Evolutionary conservation across 2,113 vertebrate genomes (phyloP).

Genomic region (Sterrhoptilus dennistouni): DNA sequence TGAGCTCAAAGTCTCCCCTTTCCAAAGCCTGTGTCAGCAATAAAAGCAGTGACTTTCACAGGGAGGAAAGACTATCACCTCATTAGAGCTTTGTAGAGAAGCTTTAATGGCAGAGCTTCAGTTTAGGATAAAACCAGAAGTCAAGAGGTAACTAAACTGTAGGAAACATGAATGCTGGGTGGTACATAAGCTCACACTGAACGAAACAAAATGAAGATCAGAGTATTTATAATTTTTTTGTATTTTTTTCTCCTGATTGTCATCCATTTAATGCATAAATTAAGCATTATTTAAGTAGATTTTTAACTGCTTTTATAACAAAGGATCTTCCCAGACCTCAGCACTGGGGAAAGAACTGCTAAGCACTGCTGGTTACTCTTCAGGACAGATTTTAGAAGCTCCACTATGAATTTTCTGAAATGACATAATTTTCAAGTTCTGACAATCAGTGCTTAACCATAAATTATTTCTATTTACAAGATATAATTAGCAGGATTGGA

Average conservation of each 20-base stretch:
- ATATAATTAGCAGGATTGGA: conserved; percentile 33
- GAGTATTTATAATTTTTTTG: background rate
- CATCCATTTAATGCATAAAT: background rate
- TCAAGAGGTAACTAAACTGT: background rate
- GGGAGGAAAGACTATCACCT: background rate
- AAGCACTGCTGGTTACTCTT: background rate
- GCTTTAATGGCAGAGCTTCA: background rate
- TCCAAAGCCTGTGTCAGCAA: conserved; percentile 38
- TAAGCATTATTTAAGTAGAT: background rate
- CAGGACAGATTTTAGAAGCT: background rate
- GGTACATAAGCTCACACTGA: background rate
- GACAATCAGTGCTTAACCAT: conserved; percentile 5
- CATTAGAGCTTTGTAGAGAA: background rate
- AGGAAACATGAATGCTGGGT: background rate
- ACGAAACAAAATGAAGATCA: background rate
- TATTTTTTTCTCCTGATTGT: background rate
- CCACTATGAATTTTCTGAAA: background rate
- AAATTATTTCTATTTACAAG: conserved; percentile 22
- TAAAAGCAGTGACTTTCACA: conserved; percentile 50
- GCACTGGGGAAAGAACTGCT: background rate
- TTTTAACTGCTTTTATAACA: background rate
- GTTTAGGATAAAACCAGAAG: conserved; percentile 16
- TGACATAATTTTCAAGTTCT: conserved; percentile 2
- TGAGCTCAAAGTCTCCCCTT: background rate
- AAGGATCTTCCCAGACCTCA: background rate